Evolutionary conservation across 2,888 invertebrate genomes (phyloP).

Genomic region (Andrena hattorfiana): DNA sequence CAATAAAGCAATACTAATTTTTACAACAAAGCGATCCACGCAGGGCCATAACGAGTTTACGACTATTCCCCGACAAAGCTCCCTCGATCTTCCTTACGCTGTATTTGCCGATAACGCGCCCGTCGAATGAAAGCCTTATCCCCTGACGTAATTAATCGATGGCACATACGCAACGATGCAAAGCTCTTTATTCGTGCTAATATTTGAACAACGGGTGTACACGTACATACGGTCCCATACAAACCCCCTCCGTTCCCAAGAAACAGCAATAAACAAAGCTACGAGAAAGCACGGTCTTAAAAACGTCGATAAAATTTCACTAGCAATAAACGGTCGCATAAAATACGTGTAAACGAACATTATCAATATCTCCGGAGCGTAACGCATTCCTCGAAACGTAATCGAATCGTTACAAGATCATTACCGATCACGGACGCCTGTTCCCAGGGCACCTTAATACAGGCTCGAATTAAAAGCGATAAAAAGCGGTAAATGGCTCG

Average conservation of each 20-base stretch:
- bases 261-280: conserved; percentile 19
- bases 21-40: conserved; percentile 18
- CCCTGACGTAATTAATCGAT: conserved; percentile 22
- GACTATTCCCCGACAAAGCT: conserved; percentile 20
- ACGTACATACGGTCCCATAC: neutral
- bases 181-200: conserved; percentile 47
- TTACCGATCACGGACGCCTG: neutral
- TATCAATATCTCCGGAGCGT: neutral
- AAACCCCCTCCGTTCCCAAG: neutral
- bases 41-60: conserved; percentile 34
- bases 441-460: neutral
- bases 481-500: conserved; percentile 7
- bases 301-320: conserved; percentile 24
- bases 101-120: conserved; percentile 45
- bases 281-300: neutral
- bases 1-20: conserved; percentile 37
- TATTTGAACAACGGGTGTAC: neutral
- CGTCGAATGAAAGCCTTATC: conserved; percentile 12
- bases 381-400: neutral
- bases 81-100: neutral
- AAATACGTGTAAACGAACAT: neutral
- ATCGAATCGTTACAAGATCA: neutral
- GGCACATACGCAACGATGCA: conserved; percentile 3
- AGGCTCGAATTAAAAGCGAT: neutral
- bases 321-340: conserved; percentile 3